Conservation (phyloP, 2,797 vertebrate genomes). For the Galaxias olidus region DNA sequence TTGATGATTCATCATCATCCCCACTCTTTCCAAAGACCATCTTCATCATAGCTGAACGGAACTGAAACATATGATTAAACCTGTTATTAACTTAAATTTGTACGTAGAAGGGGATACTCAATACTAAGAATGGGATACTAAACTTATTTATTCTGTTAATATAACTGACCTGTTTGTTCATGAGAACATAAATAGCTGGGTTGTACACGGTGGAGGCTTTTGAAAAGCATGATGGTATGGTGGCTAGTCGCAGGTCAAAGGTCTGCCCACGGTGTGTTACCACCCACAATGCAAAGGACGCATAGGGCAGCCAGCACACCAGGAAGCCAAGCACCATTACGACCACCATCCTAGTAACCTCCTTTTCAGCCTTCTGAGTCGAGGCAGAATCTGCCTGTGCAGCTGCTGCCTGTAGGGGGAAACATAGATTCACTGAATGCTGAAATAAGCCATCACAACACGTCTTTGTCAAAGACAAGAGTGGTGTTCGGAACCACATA, state of each 20-base stretch:
- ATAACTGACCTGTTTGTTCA: constrained; percentile 68
- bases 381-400: constrained; percentile 78
- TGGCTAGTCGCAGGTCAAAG: constrained; percentile 73
- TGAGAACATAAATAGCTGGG: constrained; percentile 69
- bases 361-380: constrained; percentile 79
- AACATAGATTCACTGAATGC: neutral
- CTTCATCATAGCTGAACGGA: constrained; percentile 72
- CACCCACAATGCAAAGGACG: constrained; percentile 71
- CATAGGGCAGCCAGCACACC: constrained; percentile 74
- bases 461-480: too few species aligned
- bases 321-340: constrained; percentile 79
- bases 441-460: neutral
- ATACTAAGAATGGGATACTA: too few species aligned
- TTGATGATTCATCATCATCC: constrained; percentile 68
- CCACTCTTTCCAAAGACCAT: constrained; percentile 71
- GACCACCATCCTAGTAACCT: constrained; percentile 80
- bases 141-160: neutral
- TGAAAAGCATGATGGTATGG: constrained; percentile 74
- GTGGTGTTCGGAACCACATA: too few species aligned
- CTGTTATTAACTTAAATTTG: neutral
- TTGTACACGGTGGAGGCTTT: constrained; percentile 81
- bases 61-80: constrained; percentile 57
- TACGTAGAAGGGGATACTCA: too few species aligned
- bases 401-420: constrained; percentile 68
- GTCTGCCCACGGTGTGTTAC: constrained; percentile 65